Conservation (phyloP, 2,797 vertebrate species). For the Enteromius trimaculatus region DNA sequence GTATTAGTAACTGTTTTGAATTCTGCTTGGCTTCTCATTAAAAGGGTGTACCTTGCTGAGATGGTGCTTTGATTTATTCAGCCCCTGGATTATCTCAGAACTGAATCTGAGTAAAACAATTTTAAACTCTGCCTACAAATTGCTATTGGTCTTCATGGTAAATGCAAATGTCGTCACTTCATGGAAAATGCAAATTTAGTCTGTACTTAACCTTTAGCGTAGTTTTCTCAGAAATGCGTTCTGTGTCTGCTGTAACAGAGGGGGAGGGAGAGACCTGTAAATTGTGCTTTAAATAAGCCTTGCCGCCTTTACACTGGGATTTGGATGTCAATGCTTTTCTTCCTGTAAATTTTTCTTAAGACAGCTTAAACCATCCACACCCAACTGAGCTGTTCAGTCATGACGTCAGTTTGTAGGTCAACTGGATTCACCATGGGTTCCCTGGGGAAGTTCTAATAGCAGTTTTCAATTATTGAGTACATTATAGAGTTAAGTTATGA, state of each 20-base stretch:
- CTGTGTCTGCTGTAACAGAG: slow-evolving; percentile 25
- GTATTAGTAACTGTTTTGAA: neutral
- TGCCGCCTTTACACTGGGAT: slow-evolving; percentile 65
- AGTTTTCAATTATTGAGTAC: neutral
- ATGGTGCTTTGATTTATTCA: slow-evolving; percentile 23
- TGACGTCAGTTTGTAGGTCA: slow-evolving; percentile 40
- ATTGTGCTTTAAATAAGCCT: slow-evolving; percentile 69
- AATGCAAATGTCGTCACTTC: neutral
- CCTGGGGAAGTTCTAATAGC: slow-evolving; percentile 10
- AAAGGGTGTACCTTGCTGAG: slow-evolving; percentile 47
- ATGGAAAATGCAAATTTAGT: neutral
- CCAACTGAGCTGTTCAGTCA: slow-evolving; percentile 14
- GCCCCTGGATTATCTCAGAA: neutral
- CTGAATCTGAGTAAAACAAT: neutral
- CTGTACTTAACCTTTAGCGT: slow-evolving; percentile 47
- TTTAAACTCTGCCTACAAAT: neutral
- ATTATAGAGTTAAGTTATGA: neutral
- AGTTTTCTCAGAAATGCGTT: slow-evolving; percentile 54
- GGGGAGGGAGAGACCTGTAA: slow-evolving; percentile 59
- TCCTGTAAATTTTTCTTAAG: slow-evolving; percentile 20
- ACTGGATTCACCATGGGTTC: slow-evolving; percentile 20
- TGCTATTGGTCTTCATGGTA: neutral
- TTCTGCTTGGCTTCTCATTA: slow-evolving; percentile 10
- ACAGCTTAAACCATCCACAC: neutral
- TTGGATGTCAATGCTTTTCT: neutral